A percentile compares a stretch with the other conserved stretches of the same genome.
Evolutionary conservation across 2,888 invertebrate genomes (phyloP).

Genomic region (Eristalis intricaria): DNA sequence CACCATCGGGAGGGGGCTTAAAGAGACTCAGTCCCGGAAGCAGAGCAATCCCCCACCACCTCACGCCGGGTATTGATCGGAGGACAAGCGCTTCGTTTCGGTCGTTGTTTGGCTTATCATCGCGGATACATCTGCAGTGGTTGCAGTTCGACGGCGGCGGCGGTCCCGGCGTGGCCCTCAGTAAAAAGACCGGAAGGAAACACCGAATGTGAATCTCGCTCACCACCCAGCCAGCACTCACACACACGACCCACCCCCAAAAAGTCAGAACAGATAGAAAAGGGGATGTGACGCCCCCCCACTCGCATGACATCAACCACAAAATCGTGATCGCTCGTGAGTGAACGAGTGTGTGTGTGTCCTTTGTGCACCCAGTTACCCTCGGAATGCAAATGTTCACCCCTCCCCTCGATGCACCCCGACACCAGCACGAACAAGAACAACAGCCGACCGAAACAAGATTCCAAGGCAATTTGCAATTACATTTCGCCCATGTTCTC

Average conservation of each 20-base stretch:
- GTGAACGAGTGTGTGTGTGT: conserved; percentile 19
- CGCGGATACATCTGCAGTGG: conserved; percentile 44
- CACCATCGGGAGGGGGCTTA: neutral
- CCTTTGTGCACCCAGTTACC: conserved; percentile 44
- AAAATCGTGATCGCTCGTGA: neutral
- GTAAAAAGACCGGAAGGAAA: conserved; percentile 68
- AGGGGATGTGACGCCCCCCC: conserved; percentile 57
- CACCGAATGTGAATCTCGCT: conserved; percentile 71
- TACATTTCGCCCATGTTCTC: conserved; percentile 46
- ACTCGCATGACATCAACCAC: conserved; percentile 67
- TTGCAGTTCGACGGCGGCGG: conserved; percentile 39
- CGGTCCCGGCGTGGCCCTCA: conserved; percentile 32
- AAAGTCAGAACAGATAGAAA: neutral
- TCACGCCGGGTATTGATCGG: conserved; percentile 55
- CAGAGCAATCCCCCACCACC: neutral
- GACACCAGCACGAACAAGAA: conserved; percentile 9
- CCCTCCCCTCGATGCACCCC: neutral
- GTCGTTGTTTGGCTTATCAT: conserved; percentile 50
- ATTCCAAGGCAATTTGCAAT: conserved; percentile 63
- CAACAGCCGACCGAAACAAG: conserved; percentile 36
- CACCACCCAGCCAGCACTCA: conserved; percentile 32
- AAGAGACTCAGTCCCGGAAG: conserved; percentile 16
- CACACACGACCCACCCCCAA: conserved; percentile 13
- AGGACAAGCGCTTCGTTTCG: conserved; percentile 25
- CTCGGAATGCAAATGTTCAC: conserved; percentile 61